Base-by-base conservation (phyloP, 2,888 invertebrate genomes). In the Dinocampus coccinellae region DNA sequence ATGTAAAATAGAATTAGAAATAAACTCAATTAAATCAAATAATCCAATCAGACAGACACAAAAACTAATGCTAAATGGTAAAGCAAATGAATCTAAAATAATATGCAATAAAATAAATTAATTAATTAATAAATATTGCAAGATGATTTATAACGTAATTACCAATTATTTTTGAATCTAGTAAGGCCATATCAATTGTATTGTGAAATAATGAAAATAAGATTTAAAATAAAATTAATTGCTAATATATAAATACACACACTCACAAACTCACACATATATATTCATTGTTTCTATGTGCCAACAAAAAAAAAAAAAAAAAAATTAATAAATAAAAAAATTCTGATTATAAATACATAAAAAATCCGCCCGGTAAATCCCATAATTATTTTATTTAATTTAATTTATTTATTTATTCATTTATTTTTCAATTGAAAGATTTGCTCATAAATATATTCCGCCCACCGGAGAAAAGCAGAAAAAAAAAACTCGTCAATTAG, bases 371-470 rank as follows among this genome's bases (percentile, higher is more conserved):
- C 11, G 11, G 13, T 36, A 4, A n/a, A n/a, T n/a, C n/a, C n/a
- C n/a, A n/a, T n/a, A n/a, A n/a, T n/a, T n/a, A n/a, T n/a, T n/a
- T n/a, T n/a, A n/a, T n/a, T n/a, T n/a, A n/a, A n/a, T n/a, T n/a
- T n/a, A n/a, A n/a, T n/a, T n/a, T n/a, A n/a, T n/a, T n/a, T n/a
- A n/a, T n/a, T n/a, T 42, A 11, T 20, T 13, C 11, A 39, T 53
- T 65, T 29, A 24, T 52, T 53, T 70, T 34, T 1, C 33, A 16
- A 57, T 53, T 52, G 73, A 70, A 77, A 69, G 7, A 77, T 75
- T 78, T 78, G 78, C 77, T 78, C 78, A 78, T 74, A 20, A 66
- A 75, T 69, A 22, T 71, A 77, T 73, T 75, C 78, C 77, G 78
- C 76, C 78, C 78, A 75, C 52, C 74, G 76, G 73, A 75, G 73